A percentile compares a stretch with the other conserved stretches of the same genome.
phyloP scores from a whole-genome alignment of 2,113 vertebrate genomes.

The Callionymus lyra region DNA sequence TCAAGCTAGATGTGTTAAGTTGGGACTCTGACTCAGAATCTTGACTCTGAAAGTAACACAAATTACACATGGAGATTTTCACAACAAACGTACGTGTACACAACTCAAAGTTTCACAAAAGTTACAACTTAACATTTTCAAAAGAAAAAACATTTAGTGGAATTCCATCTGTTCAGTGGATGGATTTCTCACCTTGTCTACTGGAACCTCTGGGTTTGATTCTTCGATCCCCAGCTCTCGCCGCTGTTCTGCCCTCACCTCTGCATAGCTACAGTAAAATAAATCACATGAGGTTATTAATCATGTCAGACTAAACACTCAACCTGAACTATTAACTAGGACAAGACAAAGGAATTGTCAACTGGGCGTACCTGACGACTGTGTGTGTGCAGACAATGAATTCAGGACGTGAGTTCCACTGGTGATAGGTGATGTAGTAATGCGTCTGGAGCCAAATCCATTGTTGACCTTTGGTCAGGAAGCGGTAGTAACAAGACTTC shows the following conservation, averaged over 20 bases:
- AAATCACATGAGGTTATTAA: neutral
- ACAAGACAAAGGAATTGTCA: neutral
- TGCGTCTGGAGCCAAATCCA: slow-evolving; percentile 99
- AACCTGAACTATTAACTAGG: neutral
- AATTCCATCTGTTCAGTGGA: too few relatives aligned
- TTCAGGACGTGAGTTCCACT: slow-evolving; percentile 98
- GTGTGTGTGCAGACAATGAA: slow-evolving; percentile 98
- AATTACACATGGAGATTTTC: neutral
- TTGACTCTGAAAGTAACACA: slow-evolving; percentile 68
- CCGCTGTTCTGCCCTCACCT: slow-evolving; percentile 88
- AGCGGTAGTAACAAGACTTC: slow-evolving; percentile 96
- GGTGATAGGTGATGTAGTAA: slow-evolving; percentile 98
- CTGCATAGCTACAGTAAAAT: slow-evolving; percentile 77
- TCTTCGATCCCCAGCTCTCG: slow-evolving; percentile 91
- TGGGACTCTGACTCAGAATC: slow-evolving; percentile 88
- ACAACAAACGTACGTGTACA: too few relatives aligned
- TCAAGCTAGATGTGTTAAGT: slow-evolving; percentile 89
- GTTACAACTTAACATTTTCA: too few relatives aligned
- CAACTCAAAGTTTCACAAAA: too few relatives aligned
- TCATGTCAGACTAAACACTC: neutral
- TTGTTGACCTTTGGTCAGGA: slow-evolving; percentile 96
- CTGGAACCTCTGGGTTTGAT: slow-evolving; percentile 75
- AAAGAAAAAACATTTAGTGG: too few relatives aligned
- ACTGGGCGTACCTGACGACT: slow-evolving; percentile 82
- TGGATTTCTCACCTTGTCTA: slow-evolving; percentile 77